Percentiles rank a stretch among this genome's conserved stretches.
Evolutionary conservation across 23 tunicate genomes (phyloP).

Genomic region (Pegea sp.): DNA sequence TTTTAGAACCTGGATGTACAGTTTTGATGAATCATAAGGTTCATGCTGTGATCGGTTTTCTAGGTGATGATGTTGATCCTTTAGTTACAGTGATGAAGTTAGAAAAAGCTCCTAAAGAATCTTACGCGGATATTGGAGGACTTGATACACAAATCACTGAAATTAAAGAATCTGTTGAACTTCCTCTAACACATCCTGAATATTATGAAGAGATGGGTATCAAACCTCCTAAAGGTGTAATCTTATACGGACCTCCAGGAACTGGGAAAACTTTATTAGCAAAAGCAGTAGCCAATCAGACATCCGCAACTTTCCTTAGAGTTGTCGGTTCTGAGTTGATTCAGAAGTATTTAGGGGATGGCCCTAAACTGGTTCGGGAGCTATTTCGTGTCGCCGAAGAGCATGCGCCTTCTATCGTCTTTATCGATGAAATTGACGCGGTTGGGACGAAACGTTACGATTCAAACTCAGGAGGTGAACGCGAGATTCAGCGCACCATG

Average conservation of each 20-base stretch:
- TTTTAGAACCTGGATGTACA: conserved; percentile 97
- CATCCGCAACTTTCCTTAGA: conserved; percentile 86
- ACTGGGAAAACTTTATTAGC: conserved; percentile 99
- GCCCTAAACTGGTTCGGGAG: conserved; percentile 93
- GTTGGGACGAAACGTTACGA: conserved; percentile 96
- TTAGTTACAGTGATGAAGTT: conserved; percentile 96
- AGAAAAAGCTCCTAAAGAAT: conserved; percentile 98
- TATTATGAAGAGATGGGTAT: conserved; percentile 99
- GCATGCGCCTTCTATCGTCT: conserved; percentile 95
- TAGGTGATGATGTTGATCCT: conserved; percentile 97
- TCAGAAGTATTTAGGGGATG: conserved; percentile 92
- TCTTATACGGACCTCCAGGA: conserved; percentile 95
- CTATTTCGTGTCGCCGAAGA: conserved; percentile 95
- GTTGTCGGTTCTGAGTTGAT: conserved; percentile 93
- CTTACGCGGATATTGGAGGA: conserved; percentile 99
- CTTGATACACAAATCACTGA: conserved; percentile 93
- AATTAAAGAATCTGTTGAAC: conserved; percentile 97
- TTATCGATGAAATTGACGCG: conserved; percentile 97
- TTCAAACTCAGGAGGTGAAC: conserved; percentile 97
- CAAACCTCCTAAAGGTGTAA: conserved; percentile 94
- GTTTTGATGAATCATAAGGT: conserved; percentile 99
- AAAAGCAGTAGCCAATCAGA: conserved; percentile 96
- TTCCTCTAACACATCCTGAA: conserved; percentile 98
- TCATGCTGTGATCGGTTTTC: conserved; percentile 95
- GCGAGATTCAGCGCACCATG: conserved; percentile 97